Evolutionary conservation across 2,888 invertebrate genomes (phyloP).

Genomic region (Sphinx pinastri): DNA sequence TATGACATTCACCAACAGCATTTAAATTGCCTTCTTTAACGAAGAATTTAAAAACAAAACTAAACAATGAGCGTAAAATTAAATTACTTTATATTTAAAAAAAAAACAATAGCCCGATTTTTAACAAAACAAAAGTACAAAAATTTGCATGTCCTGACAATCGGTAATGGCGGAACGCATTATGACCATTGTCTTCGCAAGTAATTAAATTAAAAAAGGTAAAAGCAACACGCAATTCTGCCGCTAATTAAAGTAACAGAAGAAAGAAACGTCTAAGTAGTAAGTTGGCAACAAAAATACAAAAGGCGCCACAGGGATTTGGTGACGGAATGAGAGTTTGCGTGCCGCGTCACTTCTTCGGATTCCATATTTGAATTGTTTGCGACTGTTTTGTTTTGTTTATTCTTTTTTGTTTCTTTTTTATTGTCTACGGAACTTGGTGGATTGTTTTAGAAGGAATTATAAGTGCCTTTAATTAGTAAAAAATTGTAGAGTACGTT

Average conservation of each 20-base stretch:
- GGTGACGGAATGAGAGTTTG: conserved; percentile 72
- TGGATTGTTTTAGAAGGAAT: no score
- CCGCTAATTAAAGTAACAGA: conserved; percentile 80
- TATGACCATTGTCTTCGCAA: conserved; percentile 71
- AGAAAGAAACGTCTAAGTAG: conserved; percentile 78
- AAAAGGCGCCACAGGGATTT: conserved; percentile 68
- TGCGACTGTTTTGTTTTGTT: conserved; percentile 42
- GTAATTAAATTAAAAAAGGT: conserved; percentile 81
- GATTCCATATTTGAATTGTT: conserved; percentile 54
- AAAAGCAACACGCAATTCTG: conserved; percentile 78
- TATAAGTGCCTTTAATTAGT: no score
- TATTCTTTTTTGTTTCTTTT: conserved; percentile 34
- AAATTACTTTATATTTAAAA: conserved; percentile 19
- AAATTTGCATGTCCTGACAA: conserved; percentile 72
- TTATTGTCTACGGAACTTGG: neutral
- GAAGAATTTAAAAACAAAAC: conserved; percentile 31
- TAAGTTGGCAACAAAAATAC: conserved; percentile 74
- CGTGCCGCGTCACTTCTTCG: conserved; percentile 71
- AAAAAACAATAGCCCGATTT: conserved; percentile 24
- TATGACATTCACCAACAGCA: conserved; percentile 11
- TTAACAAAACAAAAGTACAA: conserved; percentile 31
- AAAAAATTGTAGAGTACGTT: no score
- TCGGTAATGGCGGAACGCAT: conserved; percentile 69
- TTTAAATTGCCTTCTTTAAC: conserved; percentile 29
- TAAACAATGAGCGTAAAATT: conserved; percentile 23